Percentiles rank a stretch among this genome's conserved stretches.
phyloP scores from a whole-genome alignment of 2,888 invertebrate genomes.

The Acleris sparsana region DNA sequence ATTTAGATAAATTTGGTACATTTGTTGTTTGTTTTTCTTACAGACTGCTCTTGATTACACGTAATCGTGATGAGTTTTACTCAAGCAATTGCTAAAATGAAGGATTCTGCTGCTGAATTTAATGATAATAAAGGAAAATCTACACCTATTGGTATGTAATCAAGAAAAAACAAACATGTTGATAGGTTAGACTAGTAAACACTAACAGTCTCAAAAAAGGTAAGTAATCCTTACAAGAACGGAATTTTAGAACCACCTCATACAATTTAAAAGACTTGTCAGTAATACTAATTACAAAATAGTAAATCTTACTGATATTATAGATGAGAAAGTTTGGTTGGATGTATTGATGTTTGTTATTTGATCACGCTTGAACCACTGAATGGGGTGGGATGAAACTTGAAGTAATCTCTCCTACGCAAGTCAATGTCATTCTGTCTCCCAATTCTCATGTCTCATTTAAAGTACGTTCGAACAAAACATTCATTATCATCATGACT shows the following conservation, averaged over 20 bases:
- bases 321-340: too few relatives aligned
- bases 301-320: too few relatives aligned
- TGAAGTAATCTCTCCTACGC: too few relatives aligned
- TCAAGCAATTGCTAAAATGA: conserved; percentile 63
- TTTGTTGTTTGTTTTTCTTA: conserved; percentile 11
- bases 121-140: conserved; percentile 67
- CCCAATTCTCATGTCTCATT: too few relatives aligned
- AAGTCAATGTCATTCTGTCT: too few relatives aligned
- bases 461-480: too few relatives aligned
- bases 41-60: conserved; percentile 14
- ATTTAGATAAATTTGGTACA: neutral
- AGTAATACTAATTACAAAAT: too few relatives aligned
- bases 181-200: conserved; percentile 2
- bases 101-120: conserved; percentile 61
- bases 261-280: too few relatives aligned
- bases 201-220: neutral
- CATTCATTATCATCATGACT: too few relatives aligned
- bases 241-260: neutral
- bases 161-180: conserved; percentile 2
- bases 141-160: conserved; percentile 71
- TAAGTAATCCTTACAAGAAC: neutral
- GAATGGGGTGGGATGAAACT: too few relatives aligned
- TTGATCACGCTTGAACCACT: too few relatives aligned
- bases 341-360: too few relatives aligned
- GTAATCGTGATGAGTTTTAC: conserved; percentile 60